A percentile compares a stretch with the other conserved stretches of the same genome.
Conservation (phyloP, 2,888 invertebrate genomes). For the Tubiluchus corallicola region DNA sequence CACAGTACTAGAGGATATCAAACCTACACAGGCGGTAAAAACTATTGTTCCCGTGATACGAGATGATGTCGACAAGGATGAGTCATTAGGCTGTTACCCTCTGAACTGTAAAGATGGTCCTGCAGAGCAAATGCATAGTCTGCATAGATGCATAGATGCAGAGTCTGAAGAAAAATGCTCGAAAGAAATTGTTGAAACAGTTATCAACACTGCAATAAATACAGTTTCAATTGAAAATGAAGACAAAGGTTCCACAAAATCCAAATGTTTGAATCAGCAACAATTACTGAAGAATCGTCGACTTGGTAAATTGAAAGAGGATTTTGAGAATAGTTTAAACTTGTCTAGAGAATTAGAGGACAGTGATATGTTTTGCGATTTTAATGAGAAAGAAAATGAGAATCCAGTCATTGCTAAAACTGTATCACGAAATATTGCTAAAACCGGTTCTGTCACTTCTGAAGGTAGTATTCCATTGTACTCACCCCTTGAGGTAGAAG, state of each 20-base stretch:
- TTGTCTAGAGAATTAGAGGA: not conserved
- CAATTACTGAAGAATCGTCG: not conserved
- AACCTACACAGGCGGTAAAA: not conserved
- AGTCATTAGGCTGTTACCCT: not conserved
- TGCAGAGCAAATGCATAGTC: no score
- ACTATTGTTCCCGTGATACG: no score
- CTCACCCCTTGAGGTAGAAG: not conserved
- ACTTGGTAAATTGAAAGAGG: not conserved
- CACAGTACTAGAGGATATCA: not conserved
- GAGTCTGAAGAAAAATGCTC: no score
- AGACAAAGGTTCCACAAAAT: no score
- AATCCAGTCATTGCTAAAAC: not conserved
- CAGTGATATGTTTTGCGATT: no score
- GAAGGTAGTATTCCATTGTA: not conserved
- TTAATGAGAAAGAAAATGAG: no score
- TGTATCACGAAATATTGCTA: not conserved
- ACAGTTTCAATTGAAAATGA: no score
- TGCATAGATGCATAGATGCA: no score
- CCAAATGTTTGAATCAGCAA: no score
- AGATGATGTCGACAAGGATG: no score
- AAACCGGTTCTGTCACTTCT: not conserved
- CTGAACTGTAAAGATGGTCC: not conserved
- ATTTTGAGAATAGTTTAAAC: slow-evolving; percentile 1
- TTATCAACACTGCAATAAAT: no score
- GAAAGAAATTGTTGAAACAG: no score